These are phyloP conservation scores for Lepidochrysops patricia DNA, from an alignment of 2,888 invertebrate species.

Conservation along the genomic window DNA sequence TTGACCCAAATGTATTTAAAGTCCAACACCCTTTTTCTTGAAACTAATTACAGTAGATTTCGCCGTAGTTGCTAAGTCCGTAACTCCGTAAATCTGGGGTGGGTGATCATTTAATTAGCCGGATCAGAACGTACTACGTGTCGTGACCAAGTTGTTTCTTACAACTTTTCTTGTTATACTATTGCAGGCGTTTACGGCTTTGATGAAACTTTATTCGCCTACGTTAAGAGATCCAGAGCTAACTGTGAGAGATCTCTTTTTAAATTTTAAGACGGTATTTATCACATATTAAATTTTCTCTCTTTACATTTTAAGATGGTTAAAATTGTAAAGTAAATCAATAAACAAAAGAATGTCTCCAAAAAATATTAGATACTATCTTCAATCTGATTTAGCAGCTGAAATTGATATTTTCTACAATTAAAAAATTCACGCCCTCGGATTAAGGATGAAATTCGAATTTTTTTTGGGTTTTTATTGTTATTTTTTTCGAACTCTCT, in stretches of 20 bases:
- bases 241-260: neutral
- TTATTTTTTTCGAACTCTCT: constrained; percentile 24
- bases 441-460: constrained; percentile 13
- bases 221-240: too few relatives aligned
- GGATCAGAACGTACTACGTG: constrained; percentile 37
- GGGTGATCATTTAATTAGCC: constrained; percentile 55
- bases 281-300: too few relatives aligned
- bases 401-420: neutral
- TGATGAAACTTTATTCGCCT: neutral
- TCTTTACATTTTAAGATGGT: neutral
- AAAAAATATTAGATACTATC: neutral
- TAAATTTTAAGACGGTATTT: too few relatives aligned
- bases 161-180: constrained; percentile 15
- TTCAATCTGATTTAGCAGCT: neutral
- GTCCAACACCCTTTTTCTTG: neutral
- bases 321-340: too few relatives aligned
- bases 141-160: constrained; percentile 32
- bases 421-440: constrained; percentile 9
- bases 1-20: neutral
- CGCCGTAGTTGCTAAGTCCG: constrained; percentile 6
- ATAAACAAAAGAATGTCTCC: too few relatives aligned
- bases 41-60: neutral
- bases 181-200: neutral
- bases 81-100: constrained; percentile 2
- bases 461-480: constrained; percentile 23